Evolutionary conservation across 2,797 vertebrate genomes (phyloP).

Genomic region (Argyrosomus regius): DNA sequence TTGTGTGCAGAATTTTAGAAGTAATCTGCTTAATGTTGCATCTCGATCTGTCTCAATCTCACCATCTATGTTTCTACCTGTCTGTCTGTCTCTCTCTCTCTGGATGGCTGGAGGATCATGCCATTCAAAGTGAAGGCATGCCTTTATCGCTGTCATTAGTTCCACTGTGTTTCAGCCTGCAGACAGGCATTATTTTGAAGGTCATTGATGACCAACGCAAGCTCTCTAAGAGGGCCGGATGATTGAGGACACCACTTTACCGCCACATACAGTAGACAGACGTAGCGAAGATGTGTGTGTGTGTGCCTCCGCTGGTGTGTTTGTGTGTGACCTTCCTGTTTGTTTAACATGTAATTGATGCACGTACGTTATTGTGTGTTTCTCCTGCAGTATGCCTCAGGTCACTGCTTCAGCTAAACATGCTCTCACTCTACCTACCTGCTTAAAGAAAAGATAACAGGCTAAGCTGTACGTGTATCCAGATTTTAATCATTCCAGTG

Average conservation of each 20-base stretch:
- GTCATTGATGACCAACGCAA: conserved; percentile 68
- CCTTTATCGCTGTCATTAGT: conserved; percentile 80
- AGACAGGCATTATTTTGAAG: conserved; percentile 72
- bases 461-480: conserved; percentile 32
- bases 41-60: conserved; percentile 71
- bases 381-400: conserved; percentile 18
- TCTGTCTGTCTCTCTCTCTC: conserved; percentile 26
- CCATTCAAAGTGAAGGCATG: conserved; percentile 66
- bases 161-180: conserved; percentile 68
- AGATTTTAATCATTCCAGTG: conserved; percentile 31
- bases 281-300: not conserved
- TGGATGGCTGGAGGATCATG: conserved; percentile 55
- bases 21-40: conserved; percentile 86
- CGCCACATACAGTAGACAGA: conserved; percentile 13
- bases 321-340: conserved; percentile 26
- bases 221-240: conserved; percentile 35
- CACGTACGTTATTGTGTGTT: not conserved
- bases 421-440: not conserved
- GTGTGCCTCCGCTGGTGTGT: not conserved
- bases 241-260: conserved; percentile 49
- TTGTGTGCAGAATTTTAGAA: conserved; percentile 76
- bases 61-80: conserved; percentile 46
- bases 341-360: conserved; percentile 34
- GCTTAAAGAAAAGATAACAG: conserved; percentile 26
- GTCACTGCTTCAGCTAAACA: conserved; percentile 25